phyloP scores from a whole-genome alignment of 2,113 vertebrate species.

The Tretioscincus oriximinensis region DNA sequence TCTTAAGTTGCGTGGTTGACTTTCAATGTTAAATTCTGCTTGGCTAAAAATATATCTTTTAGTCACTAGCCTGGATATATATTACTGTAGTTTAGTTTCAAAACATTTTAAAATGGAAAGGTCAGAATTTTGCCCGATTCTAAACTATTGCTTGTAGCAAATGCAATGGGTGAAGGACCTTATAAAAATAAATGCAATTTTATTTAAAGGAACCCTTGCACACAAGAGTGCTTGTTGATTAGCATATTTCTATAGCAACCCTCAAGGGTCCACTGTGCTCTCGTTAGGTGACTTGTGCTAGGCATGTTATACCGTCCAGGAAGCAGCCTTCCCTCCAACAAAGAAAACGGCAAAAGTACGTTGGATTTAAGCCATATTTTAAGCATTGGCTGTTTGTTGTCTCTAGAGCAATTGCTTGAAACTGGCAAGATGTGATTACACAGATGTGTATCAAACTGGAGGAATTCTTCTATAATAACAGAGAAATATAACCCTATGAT shows the following conservation, averaged over 20 bases:
- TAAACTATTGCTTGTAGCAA: background rate
- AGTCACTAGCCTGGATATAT: background rate
- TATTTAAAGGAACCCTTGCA: background rate
- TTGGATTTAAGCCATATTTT: background rate
- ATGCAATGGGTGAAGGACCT: background rate
- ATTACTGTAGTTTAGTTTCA: background rate
- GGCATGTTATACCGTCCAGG: background rate
- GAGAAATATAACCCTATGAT: background rate
- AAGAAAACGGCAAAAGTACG: background rate
- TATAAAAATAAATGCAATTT: background rate
- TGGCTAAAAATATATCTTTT: background rate
- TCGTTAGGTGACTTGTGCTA: background rate
- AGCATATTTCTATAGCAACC: background rate
- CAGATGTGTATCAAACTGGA: background rate
- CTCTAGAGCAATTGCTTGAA: background rate
- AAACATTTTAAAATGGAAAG: background rate
- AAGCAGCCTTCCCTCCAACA: background rate
- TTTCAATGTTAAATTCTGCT: background rate
- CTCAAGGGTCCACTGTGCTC: background rate
- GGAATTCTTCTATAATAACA: background rate
- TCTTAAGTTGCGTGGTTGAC: no score
- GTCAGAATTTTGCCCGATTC: background rate
- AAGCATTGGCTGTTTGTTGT: background rate
- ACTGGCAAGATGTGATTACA: background rate
- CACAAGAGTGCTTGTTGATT: background rate